Evolutionary conservation across 2,888 invertebrate species (phyloP).

Genomic region (Andrena praecox): DNA sequence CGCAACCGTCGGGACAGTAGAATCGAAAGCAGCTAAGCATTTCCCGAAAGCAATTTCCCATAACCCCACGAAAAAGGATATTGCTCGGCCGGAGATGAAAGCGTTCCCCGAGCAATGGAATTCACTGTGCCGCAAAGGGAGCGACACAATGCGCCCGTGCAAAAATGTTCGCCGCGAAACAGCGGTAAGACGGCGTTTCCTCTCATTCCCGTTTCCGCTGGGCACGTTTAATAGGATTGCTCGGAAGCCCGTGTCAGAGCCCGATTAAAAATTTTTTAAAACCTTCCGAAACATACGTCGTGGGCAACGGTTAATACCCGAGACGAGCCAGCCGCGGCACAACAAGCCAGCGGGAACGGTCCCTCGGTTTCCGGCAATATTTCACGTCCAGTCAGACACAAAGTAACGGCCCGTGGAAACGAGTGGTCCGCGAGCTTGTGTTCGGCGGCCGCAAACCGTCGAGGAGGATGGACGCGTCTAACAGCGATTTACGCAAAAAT

Average conservation of each 20-base stretch:
- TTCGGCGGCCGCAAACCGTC: background rate
- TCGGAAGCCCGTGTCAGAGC: background rate
- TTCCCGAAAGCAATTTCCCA: slow-evolving; percentile 18
- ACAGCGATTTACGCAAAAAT: slow-evolving; percentile 27
- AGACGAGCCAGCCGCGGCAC: background rate
- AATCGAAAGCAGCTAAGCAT: background rate
- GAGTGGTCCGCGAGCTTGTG: slow-evolving; percentile 28
- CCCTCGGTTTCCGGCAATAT: slow-evolving; percentile 27
- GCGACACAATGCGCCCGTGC: background rate
- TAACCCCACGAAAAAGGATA: slow-evolving; percentile 12
- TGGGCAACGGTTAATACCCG: slow-evolving; percentile 10
- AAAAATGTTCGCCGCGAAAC: background rate
- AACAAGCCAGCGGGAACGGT: background rate
- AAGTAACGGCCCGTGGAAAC: slow-evolving; percentile 33
- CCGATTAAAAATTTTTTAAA: slow-evolving; percentile 23
- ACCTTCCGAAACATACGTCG: slow-evolving; percentile 2
- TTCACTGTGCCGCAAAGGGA: background rate
- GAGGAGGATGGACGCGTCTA: slow-evolving; percentile 9
- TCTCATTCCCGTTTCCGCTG: background rate
- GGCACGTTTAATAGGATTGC: background rate
- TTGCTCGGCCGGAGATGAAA: slow-evolving; percentile 27
- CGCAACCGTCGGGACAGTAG: background rate
- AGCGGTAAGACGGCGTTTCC: background rate
- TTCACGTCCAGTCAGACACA: slow-evolving; percentile 25
- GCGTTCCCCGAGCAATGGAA: slow-evolving; percentile 8